These are phyloP conservation scores for Maccullochella peelii DNA, from an alignment of 2,113 vertebrate species.

Conservation along the genomic window DNA sequence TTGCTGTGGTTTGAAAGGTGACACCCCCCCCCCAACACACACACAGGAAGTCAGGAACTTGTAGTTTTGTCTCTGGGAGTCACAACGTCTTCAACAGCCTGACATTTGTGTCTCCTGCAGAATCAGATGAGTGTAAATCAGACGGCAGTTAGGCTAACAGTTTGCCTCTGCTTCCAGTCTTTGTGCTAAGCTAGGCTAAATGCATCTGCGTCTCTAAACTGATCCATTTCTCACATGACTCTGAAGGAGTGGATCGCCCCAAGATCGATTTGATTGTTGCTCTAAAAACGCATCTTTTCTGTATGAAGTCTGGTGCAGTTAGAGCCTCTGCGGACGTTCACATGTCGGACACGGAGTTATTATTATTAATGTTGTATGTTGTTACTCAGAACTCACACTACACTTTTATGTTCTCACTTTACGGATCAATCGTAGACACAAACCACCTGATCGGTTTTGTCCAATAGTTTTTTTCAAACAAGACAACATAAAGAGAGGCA, in stretches of 20 bases:
- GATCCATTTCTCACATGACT: background rate
- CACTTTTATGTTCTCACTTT: no score
- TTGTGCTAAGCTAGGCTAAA: conserved; percentile 50
- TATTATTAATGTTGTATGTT: no score
- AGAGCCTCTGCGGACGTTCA: no score
- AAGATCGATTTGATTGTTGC: background rate
- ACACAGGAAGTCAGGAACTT: background rate
- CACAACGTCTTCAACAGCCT: background rate
- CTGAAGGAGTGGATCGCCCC: background rate
- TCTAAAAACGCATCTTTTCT: background rate
- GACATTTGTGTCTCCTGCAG: background rate
- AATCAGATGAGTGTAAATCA: background rate
- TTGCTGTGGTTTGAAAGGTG: background rate
- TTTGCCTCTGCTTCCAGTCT: conserved; percentile 35
- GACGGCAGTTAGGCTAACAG: background rate
- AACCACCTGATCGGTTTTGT: no score
- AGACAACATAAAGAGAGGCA: no score
- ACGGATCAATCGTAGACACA: no score
- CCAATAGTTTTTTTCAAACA: no score
- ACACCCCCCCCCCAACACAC: background rate
- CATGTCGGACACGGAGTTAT: no score
- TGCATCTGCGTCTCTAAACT: background rate
- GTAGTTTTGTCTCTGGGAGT: background rate
- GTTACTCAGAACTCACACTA: no score
- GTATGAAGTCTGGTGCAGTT: background rate